Conservation (phyloP, 2,113 vertebrate species). For the Rattus rattus region DNA sequence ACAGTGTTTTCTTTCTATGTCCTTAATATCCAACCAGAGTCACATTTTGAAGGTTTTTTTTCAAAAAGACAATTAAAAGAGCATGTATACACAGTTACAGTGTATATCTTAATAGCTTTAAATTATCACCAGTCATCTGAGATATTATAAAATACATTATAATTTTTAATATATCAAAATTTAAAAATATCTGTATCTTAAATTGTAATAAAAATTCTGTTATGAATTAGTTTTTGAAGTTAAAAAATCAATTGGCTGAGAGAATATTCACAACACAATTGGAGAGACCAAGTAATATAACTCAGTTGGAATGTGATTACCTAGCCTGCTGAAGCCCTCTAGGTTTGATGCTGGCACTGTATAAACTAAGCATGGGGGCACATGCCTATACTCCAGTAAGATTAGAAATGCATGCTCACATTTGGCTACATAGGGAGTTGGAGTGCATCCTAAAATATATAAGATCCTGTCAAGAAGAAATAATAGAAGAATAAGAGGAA, state of each 20-base stretch:
- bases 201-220: neutral
- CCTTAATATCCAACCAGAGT: neutral
- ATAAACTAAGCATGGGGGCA: neutral
- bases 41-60: slow-evolving; percentile 40
- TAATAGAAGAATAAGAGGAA: neutral
- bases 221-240: neutral
- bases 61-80: neutral
- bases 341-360: neutral
- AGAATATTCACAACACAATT: neutral
- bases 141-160: neutral
- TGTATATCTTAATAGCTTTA: slow-evolving; percentile 2
- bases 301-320: neutral
- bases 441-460: neutral
- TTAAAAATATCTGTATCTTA: neutral
- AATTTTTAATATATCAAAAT: slow-evolving; percentile 35
- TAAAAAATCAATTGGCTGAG: neutral
- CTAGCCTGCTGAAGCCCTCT: neutral
- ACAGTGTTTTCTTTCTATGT: slow-evolving; percentile 39
- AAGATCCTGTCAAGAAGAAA: neutral
- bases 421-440: no score
- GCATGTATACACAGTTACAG: neutral
- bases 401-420: neutral
- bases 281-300: no score
- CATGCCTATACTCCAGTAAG: neutral
- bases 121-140: neutral